Percentiles rank a stretch among this genome's conserved stretches.
Conservation (phyloP, 1,140 invertebrate genomes). For the Cylas formicarius region DNA sequence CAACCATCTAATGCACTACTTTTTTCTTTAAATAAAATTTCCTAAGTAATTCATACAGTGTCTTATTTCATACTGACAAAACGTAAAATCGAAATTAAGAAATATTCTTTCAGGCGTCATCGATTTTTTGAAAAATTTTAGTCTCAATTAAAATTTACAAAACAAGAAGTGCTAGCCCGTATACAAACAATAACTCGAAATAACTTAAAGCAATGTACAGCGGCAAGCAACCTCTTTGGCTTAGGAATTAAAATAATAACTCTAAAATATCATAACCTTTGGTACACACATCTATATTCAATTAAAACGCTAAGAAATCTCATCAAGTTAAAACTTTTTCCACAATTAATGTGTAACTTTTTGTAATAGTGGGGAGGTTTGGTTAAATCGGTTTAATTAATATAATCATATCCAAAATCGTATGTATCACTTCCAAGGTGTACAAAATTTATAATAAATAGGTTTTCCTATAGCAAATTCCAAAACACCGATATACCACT, state of each 20-base stretch:
- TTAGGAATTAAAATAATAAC: no score
- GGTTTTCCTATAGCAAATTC: no score
- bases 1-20: conserved; percentile 13
- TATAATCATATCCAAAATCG: neutral
- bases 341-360: no score
- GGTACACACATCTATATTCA: no score
- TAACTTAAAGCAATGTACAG: conserved; percentile 32
- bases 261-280: no score
- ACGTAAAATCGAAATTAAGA: conserved; percentile 1
- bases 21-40: conserved; percentile 20
- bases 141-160: neutral
- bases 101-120: neutral
- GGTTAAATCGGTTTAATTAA: conserved; percentile 8
- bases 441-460: no score
- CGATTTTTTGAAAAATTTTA: no score
- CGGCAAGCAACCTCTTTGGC: conserved; percentile 30
- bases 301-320: no score
- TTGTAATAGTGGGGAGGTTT: no score
- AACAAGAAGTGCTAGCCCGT: conserved; percentile 21
- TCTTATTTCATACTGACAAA: conserved; percentile 13
- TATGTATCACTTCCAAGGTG: no score
- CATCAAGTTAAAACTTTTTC: no score
- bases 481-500: no score
- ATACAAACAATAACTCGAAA: conserved; percentile 16
- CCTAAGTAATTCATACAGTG: conserved; percentile 18